A percentile compares a stretch with the other conserved stretches of the same genome.
Evolutionary conservation across 2,888 invertebrate genomes (phyloP).

Genomic region (Eupithecia insigniata): DNA sequence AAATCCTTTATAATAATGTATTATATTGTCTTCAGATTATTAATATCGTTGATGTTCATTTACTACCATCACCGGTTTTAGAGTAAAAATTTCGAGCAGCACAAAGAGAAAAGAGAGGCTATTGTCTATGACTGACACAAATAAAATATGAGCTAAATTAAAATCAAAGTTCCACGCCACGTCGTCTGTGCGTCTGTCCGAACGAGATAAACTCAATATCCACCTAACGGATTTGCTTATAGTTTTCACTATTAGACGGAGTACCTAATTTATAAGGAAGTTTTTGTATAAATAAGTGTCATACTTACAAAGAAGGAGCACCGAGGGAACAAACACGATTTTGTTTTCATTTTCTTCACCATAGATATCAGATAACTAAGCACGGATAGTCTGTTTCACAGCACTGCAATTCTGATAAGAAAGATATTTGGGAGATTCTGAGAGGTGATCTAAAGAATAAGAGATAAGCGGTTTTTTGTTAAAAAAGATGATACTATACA

Average conservation of each 20-base stretch:
- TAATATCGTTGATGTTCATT: too few species aligned
- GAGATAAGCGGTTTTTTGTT: not conserved
- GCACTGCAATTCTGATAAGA: not conserved
- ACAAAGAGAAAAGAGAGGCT: too few species aligned
- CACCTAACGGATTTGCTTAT: not conserved
- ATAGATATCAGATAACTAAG: not conserved
- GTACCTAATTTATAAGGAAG: not conserved
- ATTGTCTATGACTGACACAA: too few species aligned
- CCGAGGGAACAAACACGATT: conserved; percentile 6
- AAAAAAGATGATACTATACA: not conserved
- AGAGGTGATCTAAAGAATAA: not conserved
- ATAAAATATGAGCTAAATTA: too few species aligned
- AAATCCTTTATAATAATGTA: too few species aligned
- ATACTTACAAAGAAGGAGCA: not conserved
- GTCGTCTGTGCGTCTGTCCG: not conserved
- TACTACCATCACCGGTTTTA: too few species aligned
- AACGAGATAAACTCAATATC: not conserved
- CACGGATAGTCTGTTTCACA: not conserved
- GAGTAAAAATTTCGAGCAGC: too few species aligned
- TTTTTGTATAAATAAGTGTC: not conserved
- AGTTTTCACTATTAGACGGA: not conserved
- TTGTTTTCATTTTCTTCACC: conserved; percentile 1
- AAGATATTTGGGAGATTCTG: conserved; percentile 3
- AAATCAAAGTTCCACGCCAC: too few species aligned
- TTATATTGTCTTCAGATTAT: too few species aligned